phyloP scores from a whole-genome alignment of 92 coral and sea anemone species.

The Metridium senile region DNA sequence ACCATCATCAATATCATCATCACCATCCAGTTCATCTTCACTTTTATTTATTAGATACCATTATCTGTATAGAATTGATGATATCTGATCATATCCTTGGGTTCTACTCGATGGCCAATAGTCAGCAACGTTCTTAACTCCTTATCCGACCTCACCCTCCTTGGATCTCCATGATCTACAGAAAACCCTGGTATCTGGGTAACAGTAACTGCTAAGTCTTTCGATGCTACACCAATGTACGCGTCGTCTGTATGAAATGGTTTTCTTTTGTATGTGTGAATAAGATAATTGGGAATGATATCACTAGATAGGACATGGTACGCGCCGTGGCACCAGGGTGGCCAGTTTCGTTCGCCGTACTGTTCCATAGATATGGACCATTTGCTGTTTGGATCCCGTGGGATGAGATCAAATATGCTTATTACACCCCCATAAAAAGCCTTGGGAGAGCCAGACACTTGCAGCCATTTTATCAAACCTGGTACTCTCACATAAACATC shows the following conservation, averaged over 20 bases:
- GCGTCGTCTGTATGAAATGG: constrained; percentile 19
- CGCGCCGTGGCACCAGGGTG: constrained; percentile 38
- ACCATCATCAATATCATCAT: no score
- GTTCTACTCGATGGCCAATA: background rate
- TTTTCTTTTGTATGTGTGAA: background rate
- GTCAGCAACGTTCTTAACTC: background rate
- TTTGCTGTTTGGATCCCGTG: constrained; percentile 12
- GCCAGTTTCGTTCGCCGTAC: constrained; percentile 16
- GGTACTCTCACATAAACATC: constrained; percentile 53
- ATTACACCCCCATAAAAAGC: constrained; percentile 39
- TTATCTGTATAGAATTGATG: background rate
- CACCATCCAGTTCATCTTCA: no score
- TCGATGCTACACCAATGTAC: constrained; percentile 8
- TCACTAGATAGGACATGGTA: constrained; percentile 27
- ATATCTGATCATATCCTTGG: background rate
- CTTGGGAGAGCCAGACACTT: background rate
- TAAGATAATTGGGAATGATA: background rate
- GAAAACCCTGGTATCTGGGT: constrained; percentile 8
- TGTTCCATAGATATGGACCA: constrained; percentile 29
- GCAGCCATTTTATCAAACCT: constrained; percentile 42
- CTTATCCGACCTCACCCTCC: background rate
- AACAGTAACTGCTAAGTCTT: background rate
- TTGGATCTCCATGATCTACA: background rate
- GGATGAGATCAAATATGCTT: background rate
- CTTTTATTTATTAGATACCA: no score